Evolutionary conservation across 2,113 vertebrate species (phyloP), one percentile per base, ranked within the genome.

Genomic region (Myotis yumanensis): DNA sequence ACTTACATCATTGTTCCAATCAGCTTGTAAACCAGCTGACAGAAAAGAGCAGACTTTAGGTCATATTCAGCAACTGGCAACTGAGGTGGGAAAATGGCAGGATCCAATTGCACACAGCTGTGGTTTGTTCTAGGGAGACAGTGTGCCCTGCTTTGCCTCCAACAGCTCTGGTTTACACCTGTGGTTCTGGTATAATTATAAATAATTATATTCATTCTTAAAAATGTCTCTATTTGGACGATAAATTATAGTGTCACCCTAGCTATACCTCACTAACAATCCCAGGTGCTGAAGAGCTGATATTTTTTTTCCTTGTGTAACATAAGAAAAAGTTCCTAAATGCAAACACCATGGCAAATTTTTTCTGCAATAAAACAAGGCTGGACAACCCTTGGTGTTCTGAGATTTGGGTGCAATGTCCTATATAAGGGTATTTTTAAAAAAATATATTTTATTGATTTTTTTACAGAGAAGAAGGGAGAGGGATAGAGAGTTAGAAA

Each of bases 121-220:
- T 84, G 93, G 46, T 85, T 64, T 81, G n/a, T 62, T 93, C 84
- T 90, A 71, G 25, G 59, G 59, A 76, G 80, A 84, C 32, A 23
- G n/a, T 77, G 17, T 86, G 30, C 76, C 91, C 84, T 89, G 20
- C 64, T 92, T 92, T 95, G 80, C 30, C 84, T 91, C 35, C 5
- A 48, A 80, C 5, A 30, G 20, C 69, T 93, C 51, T 95, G 79
- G 75, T 72, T 96, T 95, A 96, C 84, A 96, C 83, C 79, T 95
- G 91, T 71, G 80, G 69, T 89, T 89, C 91, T 93, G 75, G 28
- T 76, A 22, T 96, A 96, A 95, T 90, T 93, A 84, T 90, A 84
- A 95, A 84, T 89, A 94, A 94, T 94, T 93, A 92, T 52, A 77
- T 94, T 89, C 71, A 95, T 93, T 95, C 84, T 91, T 76, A 93